A percentile compares a stretch with the other conserved stretches of the same genome.
These are phyloP conservation scores for Dicrurus megarhynchus DNA, from an alignment of 2,113 vertebrate genomes.

Conservation along the genomic window DNA sequence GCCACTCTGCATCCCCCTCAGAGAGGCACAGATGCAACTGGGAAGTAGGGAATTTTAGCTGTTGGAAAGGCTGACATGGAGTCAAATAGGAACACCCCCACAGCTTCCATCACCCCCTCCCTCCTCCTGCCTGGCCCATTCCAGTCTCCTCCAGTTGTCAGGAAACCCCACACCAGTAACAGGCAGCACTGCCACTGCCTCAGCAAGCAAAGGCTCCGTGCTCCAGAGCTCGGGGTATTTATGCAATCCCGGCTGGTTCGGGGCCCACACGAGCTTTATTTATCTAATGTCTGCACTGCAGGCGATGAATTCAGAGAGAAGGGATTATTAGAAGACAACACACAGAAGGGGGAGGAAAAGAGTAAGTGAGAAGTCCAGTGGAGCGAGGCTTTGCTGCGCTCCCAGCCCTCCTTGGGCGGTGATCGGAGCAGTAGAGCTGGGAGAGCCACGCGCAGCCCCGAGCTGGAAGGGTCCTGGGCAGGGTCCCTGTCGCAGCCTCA, in stretches of 20 bases:
- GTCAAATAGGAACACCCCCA: background rate
- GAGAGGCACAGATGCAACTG: background rate
- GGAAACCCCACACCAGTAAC: background rate
- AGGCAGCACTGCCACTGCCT: background rate
- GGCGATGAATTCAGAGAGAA: slow-evolving; percentile 48
- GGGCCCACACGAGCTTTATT: slow-evolving; percentile 48
- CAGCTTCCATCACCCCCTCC: background rate
- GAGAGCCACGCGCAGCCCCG: accelerated
- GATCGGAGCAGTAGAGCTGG: accelerated
- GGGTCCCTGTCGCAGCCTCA: background rate
- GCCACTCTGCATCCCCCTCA: background rate
- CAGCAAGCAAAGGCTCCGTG: slow-evolving; percentile 16
- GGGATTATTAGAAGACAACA: slow-evolving; percentile 61
- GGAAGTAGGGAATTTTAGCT: background rate
- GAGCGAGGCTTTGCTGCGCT: background rate
- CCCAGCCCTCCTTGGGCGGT: background rate
- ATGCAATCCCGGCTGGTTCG: slow-evolving; percentile 43
- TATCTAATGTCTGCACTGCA: slow-evolving; percentile 62
- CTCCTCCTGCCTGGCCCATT: background rate
- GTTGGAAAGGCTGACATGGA: background rate
- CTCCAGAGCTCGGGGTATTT: slow-evolving; percentile 38
- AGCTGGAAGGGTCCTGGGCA: background rate
- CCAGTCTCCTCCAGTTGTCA: background rate
- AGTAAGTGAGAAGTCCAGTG: slow-evolving; percentile 12
- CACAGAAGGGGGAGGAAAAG: background rate